Percentiles rank a stretch among this genome's conserved stretches.
These are phyloP conservation scores for Drosophila mettleri DNA, from an alignment of 2,888 invertebrate genomes.

Conservation along the genomic window DNA sequence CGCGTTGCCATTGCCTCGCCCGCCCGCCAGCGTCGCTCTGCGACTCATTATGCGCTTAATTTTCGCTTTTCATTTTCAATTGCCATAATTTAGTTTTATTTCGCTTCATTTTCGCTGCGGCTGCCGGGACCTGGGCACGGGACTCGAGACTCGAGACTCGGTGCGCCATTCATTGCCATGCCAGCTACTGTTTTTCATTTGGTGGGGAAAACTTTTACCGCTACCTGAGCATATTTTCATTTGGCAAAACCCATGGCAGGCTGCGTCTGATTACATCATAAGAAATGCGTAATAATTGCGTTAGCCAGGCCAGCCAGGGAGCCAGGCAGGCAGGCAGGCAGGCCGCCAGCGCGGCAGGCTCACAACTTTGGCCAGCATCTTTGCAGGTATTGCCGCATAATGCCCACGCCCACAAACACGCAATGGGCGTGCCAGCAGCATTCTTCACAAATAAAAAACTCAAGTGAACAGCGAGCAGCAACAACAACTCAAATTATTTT, in stretches of 20 bases:
- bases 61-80: slow-evolving; percentile 83
- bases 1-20: neutral
- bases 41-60: slow-evolving; percentile 78
- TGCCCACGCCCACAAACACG: slow-evolving; percentile 30
- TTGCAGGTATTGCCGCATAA: slow-evolving; percentile 28
- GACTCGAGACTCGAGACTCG: neutral
- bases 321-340: slow-evolving; percentile 48
- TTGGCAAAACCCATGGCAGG: slow-evolving; percentile 50
- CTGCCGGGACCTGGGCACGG: slow-evolving; percentile 1
- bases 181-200: slow-evolving; percentile 23
- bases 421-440: slow-evolving; percentile 49
- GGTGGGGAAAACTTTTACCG: slow-evolving; percentile 54
- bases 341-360: neutral
- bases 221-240: slow-evolving; percentile 68
- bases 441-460: slow-evolving; percentile 42
- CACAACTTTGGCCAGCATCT: slow-evolving; percentile 35
- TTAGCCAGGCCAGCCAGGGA: slow-evolving; percentile 43
- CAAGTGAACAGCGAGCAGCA: slow-evolving; percentile 11
- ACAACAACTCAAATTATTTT: slow-evolving; percentile 57
- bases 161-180: slow-evolving; percentile 10
- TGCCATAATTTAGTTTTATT: slow-evolving; percentile 82
- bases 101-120: slow-evolving; percentile 68
- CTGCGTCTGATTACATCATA: slow-evolving; percentile 81
- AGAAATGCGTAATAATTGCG: slow-evolving; percentile 81
- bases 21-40: slow-evolving; percentile 13